Evolutionary conservation across 2,797 vertebrate species (phyloP).

Genomic region (Pelochelys cantorii): DNA sequence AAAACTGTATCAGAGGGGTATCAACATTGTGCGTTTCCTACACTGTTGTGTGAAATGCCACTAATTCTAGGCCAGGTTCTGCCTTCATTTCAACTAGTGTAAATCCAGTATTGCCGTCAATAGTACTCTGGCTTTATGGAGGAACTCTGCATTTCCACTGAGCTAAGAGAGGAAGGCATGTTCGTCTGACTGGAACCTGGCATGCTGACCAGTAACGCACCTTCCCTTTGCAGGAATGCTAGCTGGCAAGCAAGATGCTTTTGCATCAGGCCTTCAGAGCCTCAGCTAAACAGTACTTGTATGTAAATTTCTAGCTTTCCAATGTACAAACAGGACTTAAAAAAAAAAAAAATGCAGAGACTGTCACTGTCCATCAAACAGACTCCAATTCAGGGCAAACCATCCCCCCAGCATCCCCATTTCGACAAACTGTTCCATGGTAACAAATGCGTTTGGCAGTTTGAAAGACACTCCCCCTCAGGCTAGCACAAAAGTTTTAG

Average conservation of each 20-base stretch:
- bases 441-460: background rate
- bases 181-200: background rate
- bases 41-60: background rate
- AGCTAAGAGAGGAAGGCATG: background rate
- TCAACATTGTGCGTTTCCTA: background rate
- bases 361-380: background rate
- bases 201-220: background rate
- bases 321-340: slow-evolving; percentile 1
- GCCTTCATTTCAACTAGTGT: background rate
- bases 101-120: background rate
- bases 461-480: background rate
- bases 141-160: background rate
- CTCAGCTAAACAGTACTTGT: background rate
- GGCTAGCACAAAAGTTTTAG: background rate
- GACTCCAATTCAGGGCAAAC: background rate
- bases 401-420: background rate
- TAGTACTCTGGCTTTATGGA: background rate
- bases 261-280: no score
- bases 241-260: background rate
- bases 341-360: background rate
- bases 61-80: background rate
- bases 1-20: background rate
- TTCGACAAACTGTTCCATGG: background rate
- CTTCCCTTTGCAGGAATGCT: background rate
- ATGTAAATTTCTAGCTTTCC: background rate